Evolutionary conservation across 2,888 invertebrate species (phyloP).

Genomic region (Leucozona laternaria): DNA sequence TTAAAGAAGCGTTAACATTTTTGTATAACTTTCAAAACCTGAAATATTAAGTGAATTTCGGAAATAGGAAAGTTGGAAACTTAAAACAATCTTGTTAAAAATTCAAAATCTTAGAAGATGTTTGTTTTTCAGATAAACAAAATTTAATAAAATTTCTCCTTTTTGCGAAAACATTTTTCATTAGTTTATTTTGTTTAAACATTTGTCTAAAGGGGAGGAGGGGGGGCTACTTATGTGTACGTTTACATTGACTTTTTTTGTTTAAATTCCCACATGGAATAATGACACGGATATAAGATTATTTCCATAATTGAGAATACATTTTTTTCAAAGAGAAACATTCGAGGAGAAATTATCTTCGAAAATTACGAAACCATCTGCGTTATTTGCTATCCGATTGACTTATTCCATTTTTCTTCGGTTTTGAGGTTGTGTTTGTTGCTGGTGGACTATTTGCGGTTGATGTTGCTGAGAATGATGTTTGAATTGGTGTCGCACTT

Average conservation of each 20-base stretch:
- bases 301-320: constrained; percentile 53
- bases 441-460: constrained; percentile 74
- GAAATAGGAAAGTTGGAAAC: not conserved
- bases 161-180: not conserved
- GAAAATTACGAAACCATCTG: constrained; percentile 69
- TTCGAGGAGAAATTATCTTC: constrained; percentile 54
- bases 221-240: constrained; percentile 9
- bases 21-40: constrained; percentile 36
- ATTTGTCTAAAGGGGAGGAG: not conserved
- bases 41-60: constrained; percentile 59
- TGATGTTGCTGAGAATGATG: constrained; percentile 77
- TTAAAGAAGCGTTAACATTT: constrained; percentile 59
- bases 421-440: constrained; percentile 84
- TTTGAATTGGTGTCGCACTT: constrained; percentile 80
- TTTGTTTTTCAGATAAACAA: constrained; percentile 7
- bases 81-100: constrained; percentile 9
- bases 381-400: constrained; percentile 84
- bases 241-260: constrained; percentile 15
- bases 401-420: constrained; percentile 87
- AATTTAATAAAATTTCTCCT: constrained; percentile 9
- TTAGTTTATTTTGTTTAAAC: not conserved
- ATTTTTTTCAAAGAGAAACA: constrained; percentile 8
- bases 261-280: constrained; percentile 22
- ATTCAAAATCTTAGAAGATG: not conserved
- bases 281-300: constrained; percentile 27